These are phyloP conservation scores for Dioctria linearis DNA, from an alignment of 2,888 invertebrate species.

Conservation along the genomic window DNA sequence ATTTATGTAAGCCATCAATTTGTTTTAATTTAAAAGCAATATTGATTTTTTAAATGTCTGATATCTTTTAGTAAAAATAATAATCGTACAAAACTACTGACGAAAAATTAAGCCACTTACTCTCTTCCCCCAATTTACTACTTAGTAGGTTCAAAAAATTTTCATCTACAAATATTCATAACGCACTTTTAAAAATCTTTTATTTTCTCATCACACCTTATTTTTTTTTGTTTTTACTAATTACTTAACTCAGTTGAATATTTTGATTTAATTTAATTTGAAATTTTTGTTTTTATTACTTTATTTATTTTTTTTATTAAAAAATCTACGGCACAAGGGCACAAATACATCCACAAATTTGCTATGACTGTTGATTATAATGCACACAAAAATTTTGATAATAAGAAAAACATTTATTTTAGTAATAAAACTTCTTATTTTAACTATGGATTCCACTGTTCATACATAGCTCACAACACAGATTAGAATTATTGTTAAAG, in stretches of 20 bases:
- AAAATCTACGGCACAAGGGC: constrained; percentile 40
- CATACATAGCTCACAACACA: not conserved
- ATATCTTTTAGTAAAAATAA: no score
- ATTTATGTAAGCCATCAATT: no score
- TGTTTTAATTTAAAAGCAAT: no score
- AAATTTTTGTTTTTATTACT: constrained; percentile 12
- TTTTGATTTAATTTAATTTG: not conserved
- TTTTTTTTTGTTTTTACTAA: no score
- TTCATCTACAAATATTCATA: not conserved
- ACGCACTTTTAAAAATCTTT: not conserved
- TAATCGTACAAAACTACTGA: no score
- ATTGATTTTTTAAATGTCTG: no score
- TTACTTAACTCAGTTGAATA: no score
- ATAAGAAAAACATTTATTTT: no score
- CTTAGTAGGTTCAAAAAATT: no score
- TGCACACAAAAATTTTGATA: constrained; percentile 3
- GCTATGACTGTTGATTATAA: constrained; percentile 21
- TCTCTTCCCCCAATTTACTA: no score
- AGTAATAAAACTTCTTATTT: not conserved
- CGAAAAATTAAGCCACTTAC: no score
- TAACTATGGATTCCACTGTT: not conserved
- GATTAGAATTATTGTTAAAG: not conserved
- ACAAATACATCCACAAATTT: constrained; percentile 32
- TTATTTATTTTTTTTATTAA: constrained; percentile 22
- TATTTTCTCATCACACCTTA: not conserved